Conservation (phyloP, 2,113 vertebrate genomes). For the Xenus cinereus region DNA sequence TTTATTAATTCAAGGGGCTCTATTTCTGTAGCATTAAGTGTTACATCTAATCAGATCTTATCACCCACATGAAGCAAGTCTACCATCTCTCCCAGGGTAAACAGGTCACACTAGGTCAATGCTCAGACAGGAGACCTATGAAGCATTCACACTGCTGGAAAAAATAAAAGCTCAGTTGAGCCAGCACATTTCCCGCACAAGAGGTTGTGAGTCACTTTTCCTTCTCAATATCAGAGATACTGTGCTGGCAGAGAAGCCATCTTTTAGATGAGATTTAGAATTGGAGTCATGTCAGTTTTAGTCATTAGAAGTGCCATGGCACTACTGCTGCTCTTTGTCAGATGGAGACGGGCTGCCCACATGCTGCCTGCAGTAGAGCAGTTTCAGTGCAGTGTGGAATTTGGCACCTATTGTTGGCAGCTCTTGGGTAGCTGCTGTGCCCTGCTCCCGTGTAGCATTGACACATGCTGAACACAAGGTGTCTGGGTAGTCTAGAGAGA, state of each 20-base stretch:
- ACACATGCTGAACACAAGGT: background rate
- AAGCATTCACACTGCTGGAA: background rate
- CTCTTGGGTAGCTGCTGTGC: background rate
- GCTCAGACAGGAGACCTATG: background rate
- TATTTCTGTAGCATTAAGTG: background rate
- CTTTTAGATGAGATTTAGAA: background rate
- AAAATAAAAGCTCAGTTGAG: background rate
- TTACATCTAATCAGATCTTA: background rate
- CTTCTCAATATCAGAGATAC: background rate
- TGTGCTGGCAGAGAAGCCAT: background rate
- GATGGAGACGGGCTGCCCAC: accelerated
- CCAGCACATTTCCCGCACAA: accelerated
- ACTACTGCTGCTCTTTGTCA: background rate
- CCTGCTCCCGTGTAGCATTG: background rate
- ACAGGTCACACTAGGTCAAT: background rate
- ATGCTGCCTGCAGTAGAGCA: background rate
- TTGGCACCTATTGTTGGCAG: background rate
- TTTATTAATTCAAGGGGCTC: background rate
- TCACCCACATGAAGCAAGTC: background rate
- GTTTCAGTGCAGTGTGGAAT: background rate
- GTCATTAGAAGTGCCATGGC: background rate
- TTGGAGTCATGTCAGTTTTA: background rate
- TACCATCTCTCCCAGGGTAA: background rate
- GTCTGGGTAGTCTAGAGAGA: background rate
- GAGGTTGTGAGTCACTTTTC: background rate